A percentile compares a stretch with the other conserved stretches of the same genome.
phyloP scores from a whole-genome alignment of 2,888 invertebrate genomes.

The Oasisia sp. region DNA sequence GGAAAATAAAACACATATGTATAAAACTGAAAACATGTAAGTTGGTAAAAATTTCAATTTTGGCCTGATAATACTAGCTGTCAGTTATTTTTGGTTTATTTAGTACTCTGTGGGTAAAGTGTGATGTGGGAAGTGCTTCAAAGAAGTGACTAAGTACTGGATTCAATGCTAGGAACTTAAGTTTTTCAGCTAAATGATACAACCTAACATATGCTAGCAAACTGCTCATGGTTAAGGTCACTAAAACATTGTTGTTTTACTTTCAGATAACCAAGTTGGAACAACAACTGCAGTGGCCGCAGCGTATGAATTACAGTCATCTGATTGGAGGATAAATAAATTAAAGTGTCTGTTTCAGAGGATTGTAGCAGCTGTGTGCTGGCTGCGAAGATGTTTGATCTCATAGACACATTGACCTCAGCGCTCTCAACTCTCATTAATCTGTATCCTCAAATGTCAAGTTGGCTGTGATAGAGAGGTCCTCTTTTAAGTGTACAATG shows the following conservation, averaged over 20 bases:
- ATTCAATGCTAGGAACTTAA: too few relatives aligned
- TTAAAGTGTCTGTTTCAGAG: background rate
- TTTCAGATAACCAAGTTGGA: background rate
- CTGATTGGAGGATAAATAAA: constrained; percentile 12
- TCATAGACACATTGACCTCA: background rate
- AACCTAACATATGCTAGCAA: too few relatives aligned
- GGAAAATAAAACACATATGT: too few relatives aligned
- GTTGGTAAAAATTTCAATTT: too few relatives aligned
- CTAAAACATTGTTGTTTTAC: background rate
- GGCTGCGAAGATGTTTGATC: background rate
- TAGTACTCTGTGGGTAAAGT: too few relatives aligned
- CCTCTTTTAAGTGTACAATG: background rate
- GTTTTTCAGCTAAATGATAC: too few relatives aligned
- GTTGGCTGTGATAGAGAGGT: background rate
- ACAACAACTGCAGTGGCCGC: background rate
- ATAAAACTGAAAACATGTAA: too few relatives aligned
- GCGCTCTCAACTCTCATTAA: background rate
- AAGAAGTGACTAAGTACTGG: too few relatives aligned
- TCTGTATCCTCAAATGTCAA: background rate
- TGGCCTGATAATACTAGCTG: too few relatives aligned
- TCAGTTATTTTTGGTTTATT: too few relatives aligned
- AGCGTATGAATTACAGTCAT: background rate
- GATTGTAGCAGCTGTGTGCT: background rate
- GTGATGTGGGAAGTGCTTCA: too few relatives aligned
- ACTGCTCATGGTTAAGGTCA: background rate